These are phyloP conservation scores for Halcyon leucocephala DNA, from an alignment of 2,797 vertebrate species.

Conservation along the genomic window DNA sequence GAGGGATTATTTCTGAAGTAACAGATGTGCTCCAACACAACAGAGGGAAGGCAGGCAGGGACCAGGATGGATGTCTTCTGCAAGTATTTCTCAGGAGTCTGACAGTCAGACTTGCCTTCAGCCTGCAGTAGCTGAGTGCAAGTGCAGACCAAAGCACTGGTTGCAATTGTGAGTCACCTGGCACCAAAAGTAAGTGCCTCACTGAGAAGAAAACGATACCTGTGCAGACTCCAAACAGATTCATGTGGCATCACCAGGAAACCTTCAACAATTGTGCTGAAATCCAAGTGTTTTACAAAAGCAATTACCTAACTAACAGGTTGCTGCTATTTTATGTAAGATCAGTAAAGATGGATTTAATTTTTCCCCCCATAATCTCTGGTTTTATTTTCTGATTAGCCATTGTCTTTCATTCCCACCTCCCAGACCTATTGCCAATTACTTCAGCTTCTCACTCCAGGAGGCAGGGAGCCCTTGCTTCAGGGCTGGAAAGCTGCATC, in stretches of 20 bases:
- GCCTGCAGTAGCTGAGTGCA: not conserved
- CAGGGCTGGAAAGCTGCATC: not conserved
- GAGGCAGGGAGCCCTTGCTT: not conserved
- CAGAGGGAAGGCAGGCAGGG: not conserved
- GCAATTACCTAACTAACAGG: not conserved
- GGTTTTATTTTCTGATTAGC: constrained; percentile 19
- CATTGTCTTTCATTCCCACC: not conserved
- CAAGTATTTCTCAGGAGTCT: not conserved
- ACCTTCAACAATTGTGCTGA: not conserved
- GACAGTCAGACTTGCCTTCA: not conserved
- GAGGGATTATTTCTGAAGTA: not conserved
- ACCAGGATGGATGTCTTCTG: not conserved
- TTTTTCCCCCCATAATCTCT: not conserved
- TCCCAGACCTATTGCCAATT: not conserved
- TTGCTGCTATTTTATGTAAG: not conserved
- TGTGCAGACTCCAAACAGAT: not conserved
- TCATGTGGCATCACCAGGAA: not conserved
- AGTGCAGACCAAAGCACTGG: rapidly evolving
- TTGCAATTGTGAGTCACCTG: not conserved
- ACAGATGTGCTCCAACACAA: not conserved
- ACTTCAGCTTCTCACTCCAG: not conserved
- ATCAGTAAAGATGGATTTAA: not conserved
- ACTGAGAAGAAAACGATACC: not conserved
- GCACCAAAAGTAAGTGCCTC: not conserved
- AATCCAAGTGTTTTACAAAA: constrained; percentile 8